Base-by-base conservation (phyloP, 2,113 vertebrate genomes). In the Neolamprologus devosi region DNA sequence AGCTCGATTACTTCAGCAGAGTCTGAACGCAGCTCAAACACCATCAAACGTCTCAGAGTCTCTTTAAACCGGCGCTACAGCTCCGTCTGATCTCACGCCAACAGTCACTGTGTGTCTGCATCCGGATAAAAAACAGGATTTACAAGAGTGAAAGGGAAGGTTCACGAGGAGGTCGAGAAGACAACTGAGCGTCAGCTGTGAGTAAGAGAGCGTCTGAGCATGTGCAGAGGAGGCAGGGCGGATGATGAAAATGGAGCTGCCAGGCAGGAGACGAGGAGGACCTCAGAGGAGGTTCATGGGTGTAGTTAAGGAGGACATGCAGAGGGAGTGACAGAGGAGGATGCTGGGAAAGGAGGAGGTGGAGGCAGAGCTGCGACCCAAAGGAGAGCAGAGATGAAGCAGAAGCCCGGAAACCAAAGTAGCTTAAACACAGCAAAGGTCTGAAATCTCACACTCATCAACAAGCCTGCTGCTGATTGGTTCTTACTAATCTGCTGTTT, bases 361-460 rank as follows among this genome's bases (percentile, higher is more conserved):
- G 37, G 65, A 42, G 37, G 37, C 37, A 10, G 65, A 70, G 37
- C 4, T 37, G 0, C 1, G 19, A 35, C 30, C 30, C 60, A 3
- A 68, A 37, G 3, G 3, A 40, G 63, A 68, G 63, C 63, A 21
- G 7, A 5, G 7, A 9, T 13, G 35, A 70, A 42, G 10, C 30
- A n/a, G 57, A 30, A 30, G 26, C 26, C 26, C 0, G 0, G 6
- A 63, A 35, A 63, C 30, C 58, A 65, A 0, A 65, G 60, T 0
- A 65, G 17, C 33, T 65, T 1, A 3, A 37, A 65, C 33, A n/a
- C 60, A 37, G 60, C 60, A 65, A 5, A 63, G 16, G 16, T 35
- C 28, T 11, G 4, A 63, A n/a, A 47, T 47, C 45, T 0, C 30
- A 7, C 33, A 21, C 60, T 68, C 3, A 16, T 68, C 65, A 26